Conservation (phyloP, 2,797 vertebrate species). For the Coreius guichenoti region DNA sequence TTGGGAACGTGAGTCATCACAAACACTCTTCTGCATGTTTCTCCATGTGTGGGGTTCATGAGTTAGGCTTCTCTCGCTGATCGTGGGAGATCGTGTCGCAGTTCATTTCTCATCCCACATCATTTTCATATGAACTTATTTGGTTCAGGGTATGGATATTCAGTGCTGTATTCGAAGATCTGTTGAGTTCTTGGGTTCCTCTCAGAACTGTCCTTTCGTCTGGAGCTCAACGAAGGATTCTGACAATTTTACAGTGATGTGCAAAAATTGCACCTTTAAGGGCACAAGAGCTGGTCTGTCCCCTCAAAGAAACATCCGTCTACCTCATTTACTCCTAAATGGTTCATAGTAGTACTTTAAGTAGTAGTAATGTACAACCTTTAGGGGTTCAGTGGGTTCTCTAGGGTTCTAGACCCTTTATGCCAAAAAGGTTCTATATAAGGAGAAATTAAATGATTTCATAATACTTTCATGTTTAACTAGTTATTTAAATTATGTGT, state of each 20-base stretch:
- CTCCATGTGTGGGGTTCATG: not conserved
- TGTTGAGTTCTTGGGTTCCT: not conserved
- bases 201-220: not conserved
- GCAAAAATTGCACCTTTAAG: not conserved
- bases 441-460: not conserved
- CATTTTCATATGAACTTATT: not conserved
- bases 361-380: not conserved
- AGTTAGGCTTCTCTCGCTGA: not conserved
- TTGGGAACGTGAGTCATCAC: constrained; percentile 3
- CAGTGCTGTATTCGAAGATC: not conserved
- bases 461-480: not conserved
- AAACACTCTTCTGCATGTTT: not conserved
- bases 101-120: not conserved
- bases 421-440: no score
- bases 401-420: not conserved
- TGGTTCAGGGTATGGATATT: not conserved
- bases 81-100: not conserved
- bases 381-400: not conserved
- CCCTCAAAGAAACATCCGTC: not conserved
- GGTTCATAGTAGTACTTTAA: not conserved
- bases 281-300: not conserved
- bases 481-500: not conserved
- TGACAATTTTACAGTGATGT: not conserved
- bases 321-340: not conserved
- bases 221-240: not conserved